Percentiles rank a stretch among this genome's conserved stretches.
phyloP scores from a whole-genome alignment of 2,888 invertebrate genomes.

The Dexiosoma caninum region DNA sequence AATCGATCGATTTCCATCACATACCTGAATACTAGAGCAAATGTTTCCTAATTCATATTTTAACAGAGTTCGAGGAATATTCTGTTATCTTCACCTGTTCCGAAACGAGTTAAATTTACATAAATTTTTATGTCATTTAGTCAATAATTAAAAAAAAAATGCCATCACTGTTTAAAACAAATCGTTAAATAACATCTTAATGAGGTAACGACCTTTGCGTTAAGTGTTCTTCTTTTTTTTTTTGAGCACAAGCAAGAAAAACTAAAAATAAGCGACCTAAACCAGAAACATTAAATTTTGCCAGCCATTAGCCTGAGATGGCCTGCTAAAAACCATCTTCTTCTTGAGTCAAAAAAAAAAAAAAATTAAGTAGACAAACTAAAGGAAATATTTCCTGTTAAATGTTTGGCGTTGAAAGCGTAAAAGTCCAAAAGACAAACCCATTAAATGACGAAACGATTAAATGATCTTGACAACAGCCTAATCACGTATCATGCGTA shows the following conservation, averaged over 20 bases:
- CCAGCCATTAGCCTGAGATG: constrained; percentile 21
- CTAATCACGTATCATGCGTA: background rate
- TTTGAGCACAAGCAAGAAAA: background rate
- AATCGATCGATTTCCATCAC: no score
- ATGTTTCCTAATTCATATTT: background rate
- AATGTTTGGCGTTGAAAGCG: background rate
- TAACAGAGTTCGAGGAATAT: background rate
- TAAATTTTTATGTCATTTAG: background rate
- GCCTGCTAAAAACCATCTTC: constrained; percentile 8
- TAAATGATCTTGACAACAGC: constrained; percentile 38
- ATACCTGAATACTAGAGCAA: no score
- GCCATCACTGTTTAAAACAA: background rate
- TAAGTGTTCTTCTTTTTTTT: background rate
- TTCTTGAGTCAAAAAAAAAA: background rate
- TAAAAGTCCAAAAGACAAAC: constrained; percentile 11
- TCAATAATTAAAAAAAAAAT: background rate
- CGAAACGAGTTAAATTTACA: background rate
- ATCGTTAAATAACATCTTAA: constrained; percentile 17
- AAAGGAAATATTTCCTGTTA: constrained; percentile 17
- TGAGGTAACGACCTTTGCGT: background rate
- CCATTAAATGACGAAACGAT: constrained; percentile 19
- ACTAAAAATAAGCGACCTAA: background rate
- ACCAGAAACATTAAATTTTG: constrained; percentile 28
- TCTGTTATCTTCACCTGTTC: background rate
- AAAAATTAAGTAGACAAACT: background rate